Percentiles rank a stretch among this genome's conserved stretches.
These are phyloP conservation scores for Sceliomorpha sp. DNA, from an alignment of 2,888 invertebrate species.

Conservation along the genomic window DNA sequence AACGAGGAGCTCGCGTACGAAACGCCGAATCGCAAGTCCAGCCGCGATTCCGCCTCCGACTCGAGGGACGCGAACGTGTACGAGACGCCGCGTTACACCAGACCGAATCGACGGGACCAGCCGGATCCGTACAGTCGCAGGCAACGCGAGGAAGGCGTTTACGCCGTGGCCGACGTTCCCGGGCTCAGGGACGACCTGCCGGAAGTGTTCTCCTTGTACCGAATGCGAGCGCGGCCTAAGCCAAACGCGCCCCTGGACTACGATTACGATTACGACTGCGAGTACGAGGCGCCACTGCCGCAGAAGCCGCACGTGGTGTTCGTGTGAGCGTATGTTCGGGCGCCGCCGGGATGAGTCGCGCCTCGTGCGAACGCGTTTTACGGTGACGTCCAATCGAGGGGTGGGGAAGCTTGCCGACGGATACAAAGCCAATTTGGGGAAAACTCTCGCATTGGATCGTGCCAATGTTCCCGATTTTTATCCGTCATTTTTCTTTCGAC, in stretches of 20 bases:
- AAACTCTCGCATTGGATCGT: too few species aligned
- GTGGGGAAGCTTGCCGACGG: constrained; percentile 4
- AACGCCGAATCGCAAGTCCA: constrained; percentile 59
- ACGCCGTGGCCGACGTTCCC: constrained; percentile 77
- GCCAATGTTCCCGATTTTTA: too few species aligned
- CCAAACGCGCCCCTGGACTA: constrained; percentile 58
- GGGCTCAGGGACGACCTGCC: constrained; percentile 70
- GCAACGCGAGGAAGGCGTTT: constrained; percentile 68
- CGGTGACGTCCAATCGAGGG: constrained; percentile 19
- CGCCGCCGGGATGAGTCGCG: constrained; percentile 13
- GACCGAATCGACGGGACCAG: constrained; percentile 54
- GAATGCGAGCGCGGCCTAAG: constrained; percentile 64
- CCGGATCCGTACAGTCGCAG: constrained; percentile 38
- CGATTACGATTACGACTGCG: constrained; percentile 72
- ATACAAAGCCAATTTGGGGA: too few species aligned
- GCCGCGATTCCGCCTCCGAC: constrained; percentile 30
- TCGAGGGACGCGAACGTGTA: constrained; percentile 70
- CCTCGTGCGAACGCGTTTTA: constrained; percentile 12
- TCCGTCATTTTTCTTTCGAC: too few species aligned
- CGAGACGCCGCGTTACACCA: constrained; percentile 71
- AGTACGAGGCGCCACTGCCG: constrained; percentile 70
- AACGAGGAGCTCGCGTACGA: constrained; percentile 75
- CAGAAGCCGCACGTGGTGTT: constrained; percentile 78
- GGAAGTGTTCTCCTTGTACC: constrained; percentile 72
- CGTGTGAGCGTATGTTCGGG: constrained; percentile 61